Base-by-base conservation (phyloP, 2,113 vertebrate genomes). In the Ellobius talpinus region DNA sequence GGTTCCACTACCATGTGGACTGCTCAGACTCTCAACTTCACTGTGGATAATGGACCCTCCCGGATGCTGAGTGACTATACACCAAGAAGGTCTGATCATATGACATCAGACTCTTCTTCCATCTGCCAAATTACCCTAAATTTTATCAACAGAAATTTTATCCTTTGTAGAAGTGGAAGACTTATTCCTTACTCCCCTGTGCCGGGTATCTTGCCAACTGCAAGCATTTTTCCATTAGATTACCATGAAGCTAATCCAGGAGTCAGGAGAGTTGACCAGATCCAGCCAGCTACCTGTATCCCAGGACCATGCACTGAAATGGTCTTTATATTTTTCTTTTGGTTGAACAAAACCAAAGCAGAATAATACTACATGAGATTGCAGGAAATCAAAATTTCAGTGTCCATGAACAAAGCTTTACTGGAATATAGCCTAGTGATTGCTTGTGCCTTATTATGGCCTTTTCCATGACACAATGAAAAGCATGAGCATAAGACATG, bases 91-190 rank as follows among this genome's bases (percentile, higher is more conserved):
- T 85, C 66, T 91, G 13, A 95, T 89, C 63, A 89, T 16, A 68
- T 68, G 87, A 86, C 90, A 94, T 79, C 70, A 91, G 73, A 85
- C 29, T 73, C 90, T 76, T 24, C 47, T 89, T 96, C 73, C 52
- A 79, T 55, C 65, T 92, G 58, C 58, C 81, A 96, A 96, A 92
- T 86, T 95, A 96, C 31, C 95, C 91, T 74, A 94, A 89, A 87
- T 93, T 92, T 61, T 94, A 95, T 45, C 72, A 95, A 78, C 4
- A 82, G 39, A 78, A 86, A 42, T 78, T 70, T 76, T 90, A 88
- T 94, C 93, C 29, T 92, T 63, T 85, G 23, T 77, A 77, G 63
- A 91, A 85, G 19, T 89, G 70, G 81, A 91, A 95, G 82, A 90
- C 36, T 50, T 91, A 90, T 68, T 96, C 77, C 92, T 65, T 52